These are phyloP conservation scores for Hydractinia symbiolongicarpus DNA, from an alignment of 30 jellyfish, hydroid and myxozoan species.

Conservation along the genomic window DNA sequence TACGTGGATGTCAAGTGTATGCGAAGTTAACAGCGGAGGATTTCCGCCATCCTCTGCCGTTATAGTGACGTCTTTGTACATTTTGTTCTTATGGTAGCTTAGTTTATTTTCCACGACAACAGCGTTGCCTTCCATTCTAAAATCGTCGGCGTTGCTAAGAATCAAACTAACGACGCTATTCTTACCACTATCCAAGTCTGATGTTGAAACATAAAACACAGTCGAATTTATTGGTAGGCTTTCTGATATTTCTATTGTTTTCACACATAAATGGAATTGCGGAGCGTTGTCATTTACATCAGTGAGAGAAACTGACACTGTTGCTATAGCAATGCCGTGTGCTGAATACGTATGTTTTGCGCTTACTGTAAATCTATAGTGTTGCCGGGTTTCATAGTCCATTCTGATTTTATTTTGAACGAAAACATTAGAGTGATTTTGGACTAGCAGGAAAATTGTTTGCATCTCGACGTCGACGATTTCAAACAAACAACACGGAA, in stretches of 20 bases:
- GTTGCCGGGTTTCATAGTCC: not conserved
- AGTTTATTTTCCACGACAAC: not conserved
- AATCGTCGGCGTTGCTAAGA: not conserved
- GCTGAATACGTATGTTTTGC: not conserved
- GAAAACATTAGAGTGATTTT: not conserved
- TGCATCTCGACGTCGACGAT: not conserved
- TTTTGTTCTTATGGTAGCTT: not conserved
- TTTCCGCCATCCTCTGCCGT: not conserved
- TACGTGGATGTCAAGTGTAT: not conserved
- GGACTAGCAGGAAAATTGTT: not conserved
- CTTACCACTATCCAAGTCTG: constrained; percentile 15
- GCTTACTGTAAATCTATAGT: not conserved
- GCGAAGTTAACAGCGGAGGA: not conserved
- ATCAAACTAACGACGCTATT: not conserved
- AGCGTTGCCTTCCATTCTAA: not conserved
- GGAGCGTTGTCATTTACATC: constrained; percentile 10
- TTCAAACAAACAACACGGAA: not conserved
- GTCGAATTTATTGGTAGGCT: not conserved
- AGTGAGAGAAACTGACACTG: not conserved
- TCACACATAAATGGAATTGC: not conserved
- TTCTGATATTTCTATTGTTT: constrained; percentile 7
- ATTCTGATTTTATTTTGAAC: not conserved
- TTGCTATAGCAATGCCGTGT: not conserved
- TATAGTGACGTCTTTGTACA: not conserved
- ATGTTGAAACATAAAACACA: not conserved